These are phyloP conservation scores for Peromyscus aztecus DNA, from an alignment of 2,797 vertebrate genomes.

Conservation along the genomic window DNA sequence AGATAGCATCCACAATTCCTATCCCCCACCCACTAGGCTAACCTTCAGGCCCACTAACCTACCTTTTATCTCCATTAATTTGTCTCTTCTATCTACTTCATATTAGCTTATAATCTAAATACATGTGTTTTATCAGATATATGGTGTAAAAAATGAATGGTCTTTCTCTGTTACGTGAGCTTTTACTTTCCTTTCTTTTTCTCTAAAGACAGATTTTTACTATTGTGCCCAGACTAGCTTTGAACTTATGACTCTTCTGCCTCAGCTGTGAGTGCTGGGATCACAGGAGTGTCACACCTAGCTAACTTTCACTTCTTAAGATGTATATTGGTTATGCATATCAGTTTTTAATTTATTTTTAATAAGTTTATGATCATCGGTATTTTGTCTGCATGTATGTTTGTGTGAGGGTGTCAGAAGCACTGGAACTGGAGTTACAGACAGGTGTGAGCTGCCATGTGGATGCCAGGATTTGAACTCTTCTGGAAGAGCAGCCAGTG, in stretches of 20 bases:
- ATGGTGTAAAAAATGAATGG: not conserved
- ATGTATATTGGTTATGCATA: not conserved
- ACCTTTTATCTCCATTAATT: conserved; percentile 13
- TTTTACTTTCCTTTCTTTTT: not conserved
- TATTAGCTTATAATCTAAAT: conserved; percentile 38
- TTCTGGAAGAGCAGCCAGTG: not conserved
- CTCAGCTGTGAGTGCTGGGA: not conserved
- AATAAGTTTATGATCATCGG: not conserved
- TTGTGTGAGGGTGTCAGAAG: not conserved
- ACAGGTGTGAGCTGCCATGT: not conserved
- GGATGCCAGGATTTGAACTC: not conserved
- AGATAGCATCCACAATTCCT: not conserved
- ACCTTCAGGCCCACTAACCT: not conserved
- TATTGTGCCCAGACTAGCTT: not conserved
- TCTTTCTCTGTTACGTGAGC: not conserved
- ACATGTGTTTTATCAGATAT: not conserved
- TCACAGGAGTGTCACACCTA: not conserved
- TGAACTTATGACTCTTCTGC: not conserved
- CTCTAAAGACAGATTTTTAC: not conserved
- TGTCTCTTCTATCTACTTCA: not conserved
- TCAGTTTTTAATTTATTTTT: not conserved
- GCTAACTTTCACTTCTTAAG: conserved; percentile 23
- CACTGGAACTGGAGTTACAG: not conserved
- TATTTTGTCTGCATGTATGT: not conserved
- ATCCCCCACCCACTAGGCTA: accelerated